Conservation (phyloP, 2,113 vertebrate genomes). For the Alethe diademata region DNA sequence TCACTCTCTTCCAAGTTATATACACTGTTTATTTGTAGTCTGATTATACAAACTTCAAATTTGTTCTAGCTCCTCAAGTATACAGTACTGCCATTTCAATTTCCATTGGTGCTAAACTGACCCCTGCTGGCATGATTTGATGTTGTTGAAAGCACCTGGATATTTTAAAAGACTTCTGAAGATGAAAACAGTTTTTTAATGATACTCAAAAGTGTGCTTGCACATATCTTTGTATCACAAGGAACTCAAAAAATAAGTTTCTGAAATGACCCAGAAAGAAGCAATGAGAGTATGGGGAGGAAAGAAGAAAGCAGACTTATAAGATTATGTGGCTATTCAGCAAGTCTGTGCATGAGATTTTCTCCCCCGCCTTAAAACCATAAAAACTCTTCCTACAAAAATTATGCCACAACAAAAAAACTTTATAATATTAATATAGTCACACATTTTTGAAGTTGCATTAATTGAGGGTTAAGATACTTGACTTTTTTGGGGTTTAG, state of each 20-base stretch:
- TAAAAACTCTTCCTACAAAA: background rate
- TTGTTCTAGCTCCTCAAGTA: background rate
- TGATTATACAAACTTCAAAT: background rate
- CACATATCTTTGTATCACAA: background rate
- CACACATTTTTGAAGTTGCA: background rate
- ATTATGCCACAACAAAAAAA: background rate
- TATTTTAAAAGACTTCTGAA: background rate
- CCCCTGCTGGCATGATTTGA: constrained; percentile 46
- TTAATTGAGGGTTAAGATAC: background rate
- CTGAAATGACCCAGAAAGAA: background rate
- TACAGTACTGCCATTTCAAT: background rate
- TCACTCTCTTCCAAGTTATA: background rate
- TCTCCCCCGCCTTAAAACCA: background rate
- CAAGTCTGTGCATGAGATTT: background rate
- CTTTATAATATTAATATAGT: background rate
- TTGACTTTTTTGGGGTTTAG: background rate
- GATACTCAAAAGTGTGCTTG: background rate
- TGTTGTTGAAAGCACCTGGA: constrained; percentile 3
- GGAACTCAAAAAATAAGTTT: background rate
- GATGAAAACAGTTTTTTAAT: background rate
- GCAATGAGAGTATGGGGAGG: background rate
- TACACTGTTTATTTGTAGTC: background rate
- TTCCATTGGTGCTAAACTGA: constrained; percentile 57
- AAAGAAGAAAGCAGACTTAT: background rate
- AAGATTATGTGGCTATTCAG: background rate